A percentile compares a stretch with the other conserved stretches of the same genome.
These are phyloP conservation scores for Gouania willdenowi DNA, from an alignment of 2,797 vertebrate species.

Conservation along the genomic window DNA sequence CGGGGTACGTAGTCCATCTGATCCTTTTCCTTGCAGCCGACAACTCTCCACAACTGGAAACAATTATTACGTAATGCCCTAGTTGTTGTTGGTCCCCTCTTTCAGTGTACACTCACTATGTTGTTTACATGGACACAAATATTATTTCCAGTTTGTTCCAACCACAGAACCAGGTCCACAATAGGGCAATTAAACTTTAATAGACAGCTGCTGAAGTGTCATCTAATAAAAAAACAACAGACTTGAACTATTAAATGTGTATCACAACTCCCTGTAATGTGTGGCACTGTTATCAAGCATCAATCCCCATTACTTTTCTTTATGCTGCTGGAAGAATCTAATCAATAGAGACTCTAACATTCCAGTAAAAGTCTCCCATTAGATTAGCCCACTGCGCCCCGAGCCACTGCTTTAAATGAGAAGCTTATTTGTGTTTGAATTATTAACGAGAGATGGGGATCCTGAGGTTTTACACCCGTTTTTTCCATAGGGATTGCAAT, in stretches of 20 bases:
- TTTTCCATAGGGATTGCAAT: conserved; percentile 36
- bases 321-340: conserved; percentile 2
- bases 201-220: conserved; percentile 20
- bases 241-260: conserved; percentile 35
- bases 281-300: conserved; percentile 26
- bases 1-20: conserved; percentile 1
- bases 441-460: conserved; percentile 59
- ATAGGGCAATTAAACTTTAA: conserved; percentile 40
- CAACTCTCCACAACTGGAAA: conserved; percentile 16
- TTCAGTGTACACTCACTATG: not conserved
- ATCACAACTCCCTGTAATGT: conserved; percentile 38
- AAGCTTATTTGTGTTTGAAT: conserved; percentile 52
- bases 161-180: conserved; percentile 6
- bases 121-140: conserved; percentile 3
- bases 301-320: conserved; percentile 31
- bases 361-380: conserved; percentile 31
- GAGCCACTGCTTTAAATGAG: conserved; percentile 23
- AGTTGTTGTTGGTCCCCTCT: conserved; percentile 15
- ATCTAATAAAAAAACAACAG: conserved; percentile 34
- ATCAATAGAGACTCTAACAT: conserved; percentile 48
- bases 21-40: conserved; percentile 1
- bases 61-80: conserved; percentile 18
- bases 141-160: conserved; percentile 30
- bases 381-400: conserved; percentile 19
- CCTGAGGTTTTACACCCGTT: conserved; percentile 28